Evolutionary conservation across 2,113 vertebrate species (phyloP).

Genomic region (Miniopterus natalensis): DNA sequence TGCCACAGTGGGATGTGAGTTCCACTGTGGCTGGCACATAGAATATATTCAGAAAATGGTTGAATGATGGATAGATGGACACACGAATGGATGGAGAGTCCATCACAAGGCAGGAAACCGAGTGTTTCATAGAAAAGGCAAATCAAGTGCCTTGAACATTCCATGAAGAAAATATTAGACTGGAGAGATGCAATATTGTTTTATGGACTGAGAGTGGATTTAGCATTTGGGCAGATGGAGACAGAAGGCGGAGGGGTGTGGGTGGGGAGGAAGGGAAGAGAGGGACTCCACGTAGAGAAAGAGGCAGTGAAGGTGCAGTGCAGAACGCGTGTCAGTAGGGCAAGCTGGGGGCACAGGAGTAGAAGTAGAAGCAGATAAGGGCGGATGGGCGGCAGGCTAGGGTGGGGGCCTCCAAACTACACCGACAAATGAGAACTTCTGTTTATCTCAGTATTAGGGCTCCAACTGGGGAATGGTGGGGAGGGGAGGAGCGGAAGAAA

Average conservation of each 20-base stretch:
- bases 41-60: neutral
- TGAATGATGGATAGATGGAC: neutral
- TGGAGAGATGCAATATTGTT: neutral
- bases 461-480: accelerated
- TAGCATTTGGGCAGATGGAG: neutral
- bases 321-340: neutral
- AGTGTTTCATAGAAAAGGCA: neutral
- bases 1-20: neutral
- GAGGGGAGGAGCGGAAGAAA: neutral
- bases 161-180: neutral
- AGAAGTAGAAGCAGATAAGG: neutral
- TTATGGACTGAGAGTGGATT: neutral
- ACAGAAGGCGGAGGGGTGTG: neutral
- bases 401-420: neutral
- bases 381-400: neutral
- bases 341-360: neutral
- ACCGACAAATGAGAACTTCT: neutral
- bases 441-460: neutral
- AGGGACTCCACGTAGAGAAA: neutral
- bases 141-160: neutral
- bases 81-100: neutral
- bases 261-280: neutral
- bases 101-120: neutral
- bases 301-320: neutral
- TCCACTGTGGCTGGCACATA: neutral